These are phyloP conservation scores for Ephialtes manifestator DNA, from an alignment of 2,888 invertebrate genomes.

Conservation along the genomic window DNA sequence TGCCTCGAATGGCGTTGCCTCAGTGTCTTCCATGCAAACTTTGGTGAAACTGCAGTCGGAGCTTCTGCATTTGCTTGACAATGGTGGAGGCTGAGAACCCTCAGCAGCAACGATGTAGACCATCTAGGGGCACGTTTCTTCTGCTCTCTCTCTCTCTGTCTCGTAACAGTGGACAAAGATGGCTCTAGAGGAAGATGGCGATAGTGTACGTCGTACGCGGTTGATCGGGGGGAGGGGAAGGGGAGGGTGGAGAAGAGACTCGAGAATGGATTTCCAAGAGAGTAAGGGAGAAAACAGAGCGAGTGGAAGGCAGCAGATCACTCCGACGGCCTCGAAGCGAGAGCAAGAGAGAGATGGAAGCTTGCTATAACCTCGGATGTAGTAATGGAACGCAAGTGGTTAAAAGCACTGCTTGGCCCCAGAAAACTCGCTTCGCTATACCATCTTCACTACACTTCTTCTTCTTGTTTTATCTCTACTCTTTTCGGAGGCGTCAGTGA, in stretches of 20 bases:
- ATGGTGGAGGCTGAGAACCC: conserved; percentile 44
- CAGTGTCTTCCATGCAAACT: conserved; percentile 75
- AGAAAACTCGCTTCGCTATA: conserved; percentile 64
- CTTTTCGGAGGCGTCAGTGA: conserved; percentile 34
- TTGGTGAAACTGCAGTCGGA: conserved; percentile 66
- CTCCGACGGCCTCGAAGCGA: not conserved
- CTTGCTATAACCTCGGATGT: conserved; percentile 81
- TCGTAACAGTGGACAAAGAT: conserved; percentile 64
- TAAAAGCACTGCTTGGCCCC: conserved; percentile 79
- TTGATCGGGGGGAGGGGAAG: conserved; percentile 36
- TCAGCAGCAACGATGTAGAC: conserved; percentile 32
- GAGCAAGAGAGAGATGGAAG: conserved; percentile 67
- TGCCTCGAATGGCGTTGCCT: conserved; percentile 72
- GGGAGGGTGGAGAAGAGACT: conserved; percentile 50
- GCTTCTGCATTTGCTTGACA: conserved; percentile 48
- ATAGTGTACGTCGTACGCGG: conserved; percentile 60
- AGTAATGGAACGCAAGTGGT: conserved; percentile 83
- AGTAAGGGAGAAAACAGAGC: conserved; percentile 40
- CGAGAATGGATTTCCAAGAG: conserved; percentile 53
- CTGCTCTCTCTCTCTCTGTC: conserved; percentile 13
- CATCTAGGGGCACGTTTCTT: conserved; percentile 32
- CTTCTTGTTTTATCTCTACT: conserved; percentile 58
- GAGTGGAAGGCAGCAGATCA: conserved; percentile 27
- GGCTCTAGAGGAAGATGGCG: conserved; percentile 57
- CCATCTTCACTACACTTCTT: conserved; percentile 49